Base-by-base conservation (phyloP, 2,797 vertebrate species). In the Dendrocincla tyrannina region DNA sequence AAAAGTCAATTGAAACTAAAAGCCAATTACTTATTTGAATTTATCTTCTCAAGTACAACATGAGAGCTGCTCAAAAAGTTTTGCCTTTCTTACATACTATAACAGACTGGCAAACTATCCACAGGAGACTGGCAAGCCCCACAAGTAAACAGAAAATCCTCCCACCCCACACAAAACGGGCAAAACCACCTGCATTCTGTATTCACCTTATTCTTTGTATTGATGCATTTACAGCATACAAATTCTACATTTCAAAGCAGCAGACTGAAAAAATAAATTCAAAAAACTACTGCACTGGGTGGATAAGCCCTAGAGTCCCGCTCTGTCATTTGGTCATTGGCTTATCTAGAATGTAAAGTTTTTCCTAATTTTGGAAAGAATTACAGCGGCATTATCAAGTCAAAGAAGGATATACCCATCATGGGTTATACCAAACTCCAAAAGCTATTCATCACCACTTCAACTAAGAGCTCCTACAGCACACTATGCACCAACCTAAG, bases 201-300 rank as follows among this genome's bases (percentile, higher is more conserved):
- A 19, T 44, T n/a, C 41, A n/a, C 30, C 13, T n/a, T 63, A 30
- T 42, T 63, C 28, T 63, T 44, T 63, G 41, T 69, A 50, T 18
- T 50, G 3, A 32, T 55, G 12, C 32, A 28, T 32, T 84, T 70
- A 74, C 24, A 78, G 27, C 4, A 70, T 86, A 46, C 2, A 50
- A 59, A 30, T 35, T 37, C 35, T 37, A 17, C 7, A 76, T 67
- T 84, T 47, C 56, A 84, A 80, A 85, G 64, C 17, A 52, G 16
- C 15, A 63, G 42, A 50, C 5, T 28, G 4, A 10, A 25, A 44
- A 27, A 11, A 10, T 10, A 17, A 42, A 13, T 1, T 1, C 2
- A 17, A 58, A 41, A 13, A 1, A 1, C 13, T 49, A 69, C 22
- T 23, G 23, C 2, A 28, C 47, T 28, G 62, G 19, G 27, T 16